Evolutionary conservation across 2,888 invertebrate species (phyloP).

Genomic region (Operophtera brumata): DNA sequence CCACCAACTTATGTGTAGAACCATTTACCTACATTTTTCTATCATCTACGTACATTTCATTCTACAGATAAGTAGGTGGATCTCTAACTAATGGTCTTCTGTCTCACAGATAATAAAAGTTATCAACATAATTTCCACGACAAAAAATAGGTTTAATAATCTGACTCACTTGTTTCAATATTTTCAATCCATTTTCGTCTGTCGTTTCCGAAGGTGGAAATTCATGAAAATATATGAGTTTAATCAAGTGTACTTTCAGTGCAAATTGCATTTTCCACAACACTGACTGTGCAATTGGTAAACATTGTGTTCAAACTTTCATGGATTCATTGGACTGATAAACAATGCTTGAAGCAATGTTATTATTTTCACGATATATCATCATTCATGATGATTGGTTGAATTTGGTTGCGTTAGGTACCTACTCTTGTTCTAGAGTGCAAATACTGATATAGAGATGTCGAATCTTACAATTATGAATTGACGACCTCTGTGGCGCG

Average conservation of each 20-base stretch:
- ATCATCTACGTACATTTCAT: too few species aligned
- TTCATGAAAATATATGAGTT: constrained; percentile 27
- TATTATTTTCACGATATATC: not conserved
- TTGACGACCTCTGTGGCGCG: too few species aligned
- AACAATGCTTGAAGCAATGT: not conserved
- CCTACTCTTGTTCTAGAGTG: too few species aligned
- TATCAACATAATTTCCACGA: too few species aligned
- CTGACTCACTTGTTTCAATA: not conserved
- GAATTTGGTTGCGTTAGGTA: not conserved
- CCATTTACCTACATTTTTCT: too few species aligned
- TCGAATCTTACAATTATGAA: too few species aligned
- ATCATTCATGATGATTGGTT: not conserved
- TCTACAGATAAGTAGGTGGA: too few species aligned
- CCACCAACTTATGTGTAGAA: too few species aligned
- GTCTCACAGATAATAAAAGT: too few species aligned
- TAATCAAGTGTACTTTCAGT: constrained; percentile 24
- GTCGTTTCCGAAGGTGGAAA: constrained; percentile 9
- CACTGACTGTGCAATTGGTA: constrained; percentile 21
- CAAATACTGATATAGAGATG: too few species aligned
- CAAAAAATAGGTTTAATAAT: too few species aligned
- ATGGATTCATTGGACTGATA: constrained; percentile 21
- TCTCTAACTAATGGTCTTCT: too few species aligned
- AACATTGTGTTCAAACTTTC: constrained; percentile 22
- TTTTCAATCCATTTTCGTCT: constrained; percentile 4
- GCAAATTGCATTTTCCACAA: constrained; percentile 28